These are phyloP conservation scores for Laodelphax striatellus DNA, from an alignment of 1,140 invertebrate species.

Conservation along the genomic window DNA sequence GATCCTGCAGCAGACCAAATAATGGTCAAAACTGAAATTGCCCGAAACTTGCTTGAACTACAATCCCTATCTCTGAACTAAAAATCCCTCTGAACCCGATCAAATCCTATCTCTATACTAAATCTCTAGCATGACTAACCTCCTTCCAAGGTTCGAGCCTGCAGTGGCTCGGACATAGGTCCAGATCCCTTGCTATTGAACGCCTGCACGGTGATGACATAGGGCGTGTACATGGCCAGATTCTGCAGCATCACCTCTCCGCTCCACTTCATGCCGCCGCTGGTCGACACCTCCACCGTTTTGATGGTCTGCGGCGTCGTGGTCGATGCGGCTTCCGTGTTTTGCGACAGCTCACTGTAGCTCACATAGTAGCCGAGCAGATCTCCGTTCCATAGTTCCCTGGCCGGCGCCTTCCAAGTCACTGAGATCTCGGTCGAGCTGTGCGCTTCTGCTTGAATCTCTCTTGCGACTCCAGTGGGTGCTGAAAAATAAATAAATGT, in stretches of 20 bases:
- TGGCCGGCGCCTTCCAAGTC: constrained; percentile 77
- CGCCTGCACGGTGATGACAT: constrained; percentile 81
- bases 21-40: too few relatives aligned
- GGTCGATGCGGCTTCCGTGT: constrained; percentile 17
- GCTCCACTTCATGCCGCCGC: constrained; percentile 42
- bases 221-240: constrained; percentile 76
- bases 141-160: constrained; percentile 76
- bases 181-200: constrained; percentile 85
- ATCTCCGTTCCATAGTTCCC: constrained; percentile 82
- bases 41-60: too few relatives aligned
- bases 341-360: constrained; percentile 48
- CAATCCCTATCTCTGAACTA: too few relatives aligned
- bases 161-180: constrained; percentile 69
- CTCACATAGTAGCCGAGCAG: constrained; percentile 89
- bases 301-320: constrained; percentile 39
- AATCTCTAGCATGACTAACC: constrained; percentile 48
- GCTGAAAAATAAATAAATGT: constrained; percentile 38
- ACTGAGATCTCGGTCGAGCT: constrained; percentile 81
- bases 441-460: constrained; percentile 73
- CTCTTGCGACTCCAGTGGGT: constrained; percentile 72
- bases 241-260: constrained; percentile 51
- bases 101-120: too few relatives aligned
- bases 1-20: too few relatives aligned
- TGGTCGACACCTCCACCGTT: constrained; percentile 46
- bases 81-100: too few relatives aligned